A percentile compares a stretch with the other conserved stretches of the same genome.
Conservation (phyloP, 2,113 vertebrate species). For the Halcyon malimbica region DNA sequence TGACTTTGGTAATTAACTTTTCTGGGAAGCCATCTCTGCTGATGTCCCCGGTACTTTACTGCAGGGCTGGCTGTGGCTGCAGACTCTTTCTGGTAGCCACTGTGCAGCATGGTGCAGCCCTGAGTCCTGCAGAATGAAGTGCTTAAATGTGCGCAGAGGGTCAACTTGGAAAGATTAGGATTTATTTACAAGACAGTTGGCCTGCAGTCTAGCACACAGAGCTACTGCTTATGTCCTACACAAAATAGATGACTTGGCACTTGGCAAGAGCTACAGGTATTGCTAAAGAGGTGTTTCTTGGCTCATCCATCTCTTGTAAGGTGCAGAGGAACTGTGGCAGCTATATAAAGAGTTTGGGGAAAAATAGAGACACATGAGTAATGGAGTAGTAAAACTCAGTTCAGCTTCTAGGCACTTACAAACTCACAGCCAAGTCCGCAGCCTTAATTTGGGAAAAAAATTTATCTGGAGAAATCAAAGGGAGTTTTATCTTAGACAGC, state of each 20-base stretch:
- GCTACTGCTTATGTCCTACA: background rate
- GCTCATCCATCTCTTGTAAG: constrained; percentile 56
- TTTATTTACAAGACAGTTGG: constrained; percentile 44
- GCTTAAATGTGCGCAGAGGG: background rate
- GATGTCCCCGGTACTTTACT: background rate
- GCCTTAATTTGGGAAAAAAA: constrained; percentile 17
- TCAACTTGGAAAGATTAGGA: constrained; percentile 12
- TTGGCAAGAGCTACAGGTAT: constrained; percentile 39
- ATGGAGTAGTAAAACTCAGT: constrained; percentile 66
- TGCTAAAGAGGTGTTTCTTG: constrained; percentile 58
- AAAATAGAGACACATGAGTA: constrained; percentile 65
- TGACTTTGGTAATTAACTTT: background rate
- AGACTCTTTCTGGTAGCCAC: background rate
- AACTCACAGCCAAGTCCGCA: background rate
- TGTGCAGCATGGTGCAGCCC: background rate
- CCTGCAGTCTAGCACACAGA: constrained; percentile 16
- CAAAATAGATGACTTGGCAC: constrained; percentile 54
- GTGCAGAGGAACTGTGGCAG: constrained; percentile 48
- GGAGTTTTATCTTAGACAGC: background rate
- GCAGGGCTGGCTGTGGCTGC: background rate
- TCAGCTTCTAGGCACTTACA: constrained; percentile 30
- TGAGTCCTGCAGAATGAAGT: background rate
- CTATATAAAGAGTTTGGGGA: constrained; percentile 59
- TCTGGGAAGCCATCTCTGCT: background rate
- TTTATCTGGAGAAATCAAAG: constrained; percentile 6